These are phyloP conservation scores for Luehdorfia chinensis DNA, from an alignment of 1,140 invertebrate species.

Conservation along the genomic window DNA sequence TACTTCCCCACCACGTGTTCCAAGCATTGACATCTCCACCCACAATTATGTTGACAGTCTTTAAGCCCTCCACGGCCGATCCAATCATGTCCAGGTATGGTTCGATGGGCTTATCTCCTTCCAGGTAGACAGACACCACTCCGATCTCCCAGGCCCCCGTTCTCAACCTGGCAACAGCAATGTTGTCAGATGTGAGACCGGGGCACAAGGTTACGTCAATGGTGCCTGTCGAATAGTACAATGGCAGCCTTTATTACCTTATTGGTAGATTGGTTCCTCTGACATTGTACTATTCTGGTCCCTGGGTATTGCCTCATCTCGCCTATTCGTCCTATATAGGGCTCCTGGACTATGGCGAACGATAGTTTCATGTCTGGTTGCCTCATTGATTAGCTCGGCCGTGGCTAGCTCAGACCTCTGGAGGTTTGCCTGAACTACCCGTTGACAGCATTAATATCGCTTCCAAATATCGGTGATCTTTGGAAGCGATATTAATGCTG, in stretches of 20 bases:
- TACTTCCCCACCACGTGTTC: not conserved
- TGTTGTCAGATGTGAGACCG: not conserved
- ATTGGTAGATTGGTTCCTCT: not conserved
- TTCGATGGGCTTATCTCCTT: not conserved
- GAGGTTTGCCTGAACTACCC: slow-evolving; percentile 1
- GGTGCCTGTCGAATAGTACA: not conserved
- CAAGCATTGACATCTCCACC: not conserved
- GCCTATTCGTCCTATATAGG: not conserved
- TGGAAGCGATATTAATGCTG: too few relatives aligned
- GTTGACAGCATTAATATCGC: too few relatives aligned
- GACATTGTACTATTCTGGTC: not conserved
- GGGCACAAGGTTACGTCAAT: not conserved
- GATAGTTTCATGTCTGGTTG: not conserved
- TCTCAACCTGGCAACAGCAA: slow-evolving; percentile 2
- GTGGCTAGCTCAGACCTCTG: not conserved
- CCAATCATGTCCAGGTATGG: not conserved
- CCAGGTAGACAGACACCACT: not conserved
- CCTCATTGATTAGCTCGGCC: not conserved
- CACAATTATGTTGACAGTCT: not conserved
- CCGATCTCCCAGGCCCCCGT: slow-evolving; percentile 10
- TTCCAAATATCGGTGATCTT: not conserved
- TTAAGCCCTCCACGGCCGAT: not conserved
- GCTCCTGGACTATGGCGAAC: not conserved
- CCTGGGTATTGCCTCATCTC: not conserved
- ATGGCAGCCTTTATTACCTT: not conserved